These are phyloP conservation scores for Trichoplusia ni DNA, from an alignment of 1,140 invertebrate species.

Conservation along the genomic window DNA sequence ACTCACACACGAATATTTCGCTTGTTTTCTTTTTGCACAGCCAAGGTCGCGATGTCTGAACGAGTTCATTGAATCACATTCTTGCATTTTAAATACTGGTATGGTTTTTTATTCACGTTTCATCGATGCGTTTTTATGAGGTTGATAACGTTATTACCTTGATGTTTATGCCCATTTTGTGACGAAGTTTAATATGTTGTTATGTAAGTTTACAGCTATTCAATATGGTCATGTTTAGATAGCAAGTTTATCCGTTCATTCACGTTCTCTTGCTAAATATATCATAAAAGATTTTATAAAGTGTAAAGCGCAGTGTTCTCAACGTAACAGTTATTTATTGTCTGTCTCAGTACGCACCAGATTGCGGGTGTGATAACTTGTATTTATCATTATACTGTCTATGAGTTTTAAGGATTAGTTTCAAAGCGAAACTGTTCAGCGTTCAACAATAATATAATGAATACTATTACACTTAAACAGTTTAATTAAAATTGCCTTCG, in stretches of 20 bases:
- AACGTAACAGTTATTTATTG: constrained; percentile 8
- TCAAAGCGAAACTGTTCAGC: constrained; percentile 8
- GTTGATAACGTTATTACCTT: not conserved
- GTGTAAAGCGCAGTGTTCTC: not conserved
- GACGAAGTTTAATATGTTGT: constrained; percentile 8
- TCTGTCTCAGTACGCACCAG: constrained; percentile 1
- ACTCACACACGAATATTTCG: constrained; percentile 42
- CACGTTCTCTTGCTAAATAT: constrained; percentile 3
- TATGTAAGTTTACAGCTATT: constrained; percentile 16
- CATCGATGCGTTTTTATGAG: constrained; percentile 3
- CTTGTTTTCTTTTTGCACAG: constrained; percentile 43
- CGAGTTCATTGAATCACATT: constrained; percentile 50
- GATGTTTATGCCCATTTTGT: constrained; percentile 5
- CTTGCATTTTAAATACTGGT: constrained; percentile 37
- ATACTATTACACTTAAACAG: constrained; percentile 17
- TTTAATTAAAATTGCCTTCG: constrained; percentile 29
- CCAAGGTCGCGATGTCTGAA: constrained; percentile 51
- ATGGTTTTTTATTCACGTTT: constrained; percentile 39
- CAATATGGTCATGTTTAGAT: constrained; percentile 2
- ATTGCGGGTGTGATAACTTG: constrained; percentile 6
- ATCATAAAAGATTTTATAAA: constrained; percentile 10
- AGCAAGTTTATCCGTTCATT: constrained; percentile 13
- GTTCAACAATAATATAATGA: constrained; percentile 23
- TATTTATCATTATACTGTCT: constrained; percentile 4
- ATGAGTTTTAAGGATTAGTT: not conserved